These are phyloP conservation scores for Xenus cinereus DNA, from an alignment of 2,113 vertebrate species.

Conservation along the genomic window DNA sequence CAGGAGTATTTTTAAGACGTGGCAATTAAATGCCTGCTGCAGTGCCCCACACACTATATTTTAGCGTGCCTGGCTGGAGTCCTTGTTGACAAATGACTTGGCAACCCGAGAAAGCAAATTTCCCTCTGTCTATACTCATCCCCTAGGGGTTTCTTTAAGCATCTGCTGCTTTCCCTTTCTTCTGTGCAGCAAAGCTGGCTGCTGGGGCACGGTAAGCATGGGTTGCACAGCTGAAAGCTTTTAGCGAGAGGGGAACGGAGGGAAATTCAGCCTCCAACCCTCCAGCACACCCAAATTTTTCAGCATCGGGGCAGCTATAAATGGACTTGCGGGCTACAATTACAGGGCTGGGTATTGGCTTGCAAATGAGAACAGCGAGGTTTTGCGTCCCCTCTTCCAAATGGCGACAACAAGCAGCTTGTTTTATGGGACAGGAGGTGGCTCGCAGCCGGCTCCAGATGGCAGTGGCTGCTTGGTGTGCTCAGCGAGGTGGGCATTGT, in stretches of 20 bases:
- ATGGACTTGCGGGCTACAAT: neutral
- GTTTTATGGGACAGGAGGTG: neutral
- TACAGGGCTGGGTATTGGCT: neutral
- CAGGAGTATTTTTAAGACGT: neutral
- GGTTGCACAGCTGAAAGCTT: constrained; percentile 9
- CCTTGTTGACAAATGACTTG: constrained; percentile 27
- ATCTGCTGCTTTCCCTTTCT: neutral
- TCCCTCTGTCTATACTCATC: neutral
- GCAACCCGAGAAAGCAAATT: constrained; percentile 6
- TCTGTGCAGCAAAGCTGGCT: neutral
- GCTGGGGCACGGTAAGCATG: neutral
- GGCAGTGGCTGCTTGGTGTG: fast-evolving
- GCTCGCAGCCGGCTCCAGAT: neutral
- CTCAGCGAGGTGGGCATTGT: fast-evolving
- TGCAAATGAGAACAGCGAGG: neutral
- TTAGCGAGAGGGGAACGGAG: neutral
- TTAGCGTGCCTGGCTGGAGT: neutral
- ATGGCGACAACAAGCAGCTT: neutral
- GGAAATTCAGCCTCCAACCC: neutral
- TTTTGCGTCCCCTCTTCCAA: neutral
- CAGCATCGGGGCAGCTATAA: neutral
- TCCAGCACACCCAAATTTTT: neutral
- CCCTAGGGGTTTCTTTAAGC: neutral
- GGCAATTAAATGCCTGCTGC: neutral
- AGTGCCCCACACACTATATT: neutral